These are phyloP conservation scores for Zoanthus gigantus DNA, from an alignment of 92 coral and sea anemone species.

Conservation along the genomic window DNA sequence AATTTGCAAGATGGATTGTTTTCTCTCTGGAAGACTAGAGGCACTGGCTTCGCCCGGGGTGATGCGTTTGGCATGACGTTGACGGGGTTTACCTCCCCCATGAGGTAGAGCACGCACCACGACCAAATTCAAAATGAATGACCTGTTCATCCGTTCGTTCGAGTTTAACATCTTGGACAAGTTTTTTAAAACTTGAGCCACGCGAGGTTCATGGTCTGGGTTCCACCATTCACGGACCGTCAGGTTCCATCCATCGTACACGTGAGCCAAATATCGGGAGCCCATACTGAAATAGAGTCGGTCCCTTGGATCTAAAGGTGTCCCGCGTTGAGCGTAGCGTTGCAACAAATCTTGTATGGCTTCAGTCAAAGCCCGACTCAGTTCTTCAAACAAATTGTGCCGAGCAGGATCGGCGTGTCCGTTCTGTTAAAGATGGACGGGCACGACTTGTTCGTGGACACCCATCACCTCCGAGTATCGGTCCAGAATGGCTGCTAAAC, in stretches of 20 bases:
- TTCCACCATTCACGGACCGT: no score
- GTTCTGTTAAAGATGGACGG: background rate
- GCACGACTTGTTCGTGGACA: background rate
- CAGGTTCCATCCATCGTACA: no score
- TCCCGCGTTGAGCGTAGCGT: background rate
- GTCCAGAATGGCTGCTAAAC: background rate
- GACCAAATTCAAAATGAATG: background rate
- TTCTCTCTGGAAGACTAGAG: no score
- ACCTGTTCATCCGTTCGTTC: background rate
- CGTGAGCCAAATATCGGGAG: no score
- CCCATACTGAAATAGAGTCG: no score
- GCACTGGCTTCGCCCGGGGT: no score
- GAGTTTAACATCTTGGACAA: background rate
- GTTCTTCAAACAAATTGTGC: background rate
- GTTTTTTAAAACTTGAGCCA: background rate
- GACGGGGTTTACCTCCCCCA: no score
- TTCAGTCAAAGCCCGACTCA: background rate
- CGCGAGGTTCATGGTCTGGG: no score
- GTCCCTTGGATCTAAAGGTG: no score
- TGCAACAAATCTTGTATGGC: background rate
- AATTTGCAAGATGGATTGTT: no score
- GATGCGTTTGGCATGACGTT: no score
- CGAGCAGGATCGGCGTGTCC: background rate
- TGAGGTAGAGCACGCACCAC: background rate
- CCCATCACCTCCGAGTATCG: background rate